phyloP scores from a whole-genome alignment of 2,888 invertebrate species.

The Eupithecia insigniata region DNA sequence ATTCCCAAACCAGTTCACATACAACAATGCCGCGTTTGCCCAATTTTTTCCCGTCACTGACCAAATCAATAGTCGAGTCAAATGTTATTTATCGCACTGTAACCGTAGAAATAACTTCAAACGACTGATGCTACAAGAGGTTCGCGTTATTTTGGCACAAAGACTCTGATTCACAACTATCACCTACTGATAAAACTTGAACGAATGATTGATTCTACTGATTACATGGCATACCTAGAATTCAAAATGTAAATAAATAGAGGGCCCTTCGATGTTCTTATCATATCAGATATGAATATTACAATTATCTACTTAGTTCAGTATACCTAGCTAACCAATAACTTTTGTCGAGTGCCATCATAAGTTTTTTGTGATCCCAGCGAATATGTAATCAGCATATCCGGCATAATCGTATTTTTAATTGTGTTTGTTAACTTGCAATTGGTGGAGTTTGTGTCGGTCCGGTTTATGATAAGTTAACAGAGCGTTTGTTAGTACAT shows the following conservation, averaged over 20 bases:
- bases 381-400: too few species aligned
- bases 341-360: background rate
- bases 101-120: background rate
- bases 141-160: constrained; percentile 51
- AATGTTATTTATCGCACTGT: background rate
- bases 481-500: background rate
- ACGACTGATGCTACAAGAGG: constrained; percentile 19
- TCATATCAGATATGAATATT: constrained; percentile 7
- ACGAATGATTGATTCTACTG: constrained; percentile 55
- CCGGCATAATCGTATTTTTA: background rate
- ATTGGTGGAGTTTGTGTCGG: constrained; percentile 8
- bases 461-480: constrained; percentile 26
- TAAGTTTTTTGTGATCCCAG: background rate
- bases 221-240: constrained; percentile 57
- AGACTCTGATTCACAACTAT: constrained; percentile 63
- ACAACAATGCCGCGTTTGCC: constrained; percentile 17
- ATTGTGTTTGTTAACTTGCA: background rate
- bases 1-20: constrained; percentile 30
- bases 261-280: constrained; percentile 13
- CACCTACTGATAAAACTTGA: constrained; percentile 63
- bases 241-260: constrained; percentile 50
- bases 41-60: constrained; percentile 13
- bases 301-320: background rate
- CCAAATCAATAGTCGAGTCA: constrained; percentile 7
- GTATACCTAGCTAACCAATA: background rate